Evolutionary conservation across 1,140 invertebrate genomes (phyloP), one percentile per base, ranked within the genome.

Genomic region (Philopotamus ludificatus): DNA sequence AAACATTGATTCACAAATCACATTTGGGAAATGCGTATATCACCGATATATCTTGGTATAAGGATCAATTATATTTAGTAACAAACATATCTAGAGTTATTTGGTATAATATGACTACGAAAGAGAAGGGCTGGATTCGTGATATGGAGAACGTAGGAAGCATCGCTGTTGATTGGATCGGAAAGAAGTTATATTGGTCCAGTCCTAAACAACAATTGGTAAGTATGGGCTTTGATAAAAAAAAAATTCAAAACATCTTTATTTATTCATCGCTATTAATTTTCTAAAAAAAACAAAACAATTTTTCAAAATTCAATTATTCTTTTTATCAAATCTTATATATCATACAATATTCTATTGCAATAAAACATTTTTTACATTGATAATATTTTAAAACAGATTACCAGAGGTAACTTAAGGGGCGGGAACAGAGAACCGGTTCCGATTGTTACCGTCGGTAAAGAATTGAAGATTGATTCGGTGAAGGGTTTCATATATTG

Each of bases 141-240:
- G 86, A 87, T 70, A 83, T 89, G 63, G 84, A 88, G 42, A 87
- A 87, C 18, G 91, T 91, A 1, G 85, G 87, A 0, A 88, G 87
- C 67, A 82, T 96, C 16, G 89, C 91, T 0, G 87, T 95, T 1
- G 94, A 97, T 72, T 95, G 92, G 91, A 85, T 95, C 23, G 91
- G 91, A 0, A 87, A 86, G 22, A 90, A 92, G 73, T 74, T 97
- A 0, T 97, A 96, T 73, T 97, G 93, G 92, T 90, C 92, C 0
- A 92, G 90, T 78, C 87, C 88, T 9, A 89, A 89, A 74, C 87
- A 90, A 73, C 90, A 92, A 76, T 79, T 89, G 75, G 88, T 90
- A 79, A 84, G 79, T 76, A 34, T n/a, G n/a, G n/a, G n/a, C n/a
- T n/a, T n/a, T n/a, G n/a, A n/a, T n/a, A n/a, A n/a, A n/a, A n/a